These are phyloP conservation scores for Amphiprion ocellaris DNA, from an alignment of 2,113 vertebrate species.

Conservation along the genomic window DNA sequence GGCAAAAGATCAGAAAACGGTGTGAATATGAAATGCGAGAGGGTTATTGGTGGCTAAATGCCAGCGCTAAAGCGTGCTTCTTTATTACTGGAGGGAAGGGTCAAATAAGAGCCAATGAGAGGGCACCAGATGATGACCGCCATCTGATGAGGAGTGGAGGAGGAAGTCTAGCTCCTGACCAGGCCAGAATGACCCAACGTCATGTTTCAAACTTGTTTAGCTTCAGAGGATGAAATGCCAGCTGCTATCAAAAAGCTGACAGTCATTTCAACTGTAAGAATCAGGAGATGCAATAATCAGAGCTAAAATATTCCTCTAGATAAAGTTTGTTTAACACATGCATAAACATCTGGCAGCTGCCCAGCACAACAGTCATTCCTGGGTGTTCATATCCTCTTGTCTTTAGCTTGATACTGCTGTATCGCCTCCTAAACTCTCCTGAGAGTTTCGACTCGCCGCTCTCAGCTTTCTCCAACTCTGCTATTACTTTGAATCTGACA, in stretches of 20 bases:
- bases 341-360: constrained; percentile 48
- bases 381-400: too few species aligned
- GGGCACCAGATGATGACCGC: constrained; percentile 37
- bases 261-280: constrained; percentile 17
- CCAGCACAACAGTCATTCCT: neutral
- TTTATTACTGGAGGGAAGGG: constrained; percentile 37
- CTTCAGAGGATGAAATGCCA: constrained; percentile 37
- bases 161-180: constrained; percentile 26
- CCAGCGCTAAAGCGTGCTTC: constrained; percentile 20
- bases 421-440: too few species aligned
- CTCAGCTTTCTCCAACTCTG: too few species aligned
- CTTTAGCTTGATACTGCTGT: too few species aligned
- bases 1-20: constrained; percentile 36
- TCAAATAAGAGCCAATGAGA: constrained; percentile 34
- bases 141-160: constrained; percentile 25
- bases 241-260: constrained; percentile 31
- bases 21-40: constrained; percentile 17
- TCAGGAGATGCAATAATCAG: neutral
- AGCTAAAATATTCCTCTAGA: neutral
- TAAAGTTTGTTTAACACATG: neutral
- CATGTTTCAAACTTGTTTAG: constrained; percentile 36
- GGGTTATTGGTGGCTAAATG: constrained; percentile 33
- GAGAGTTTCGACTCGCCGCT: too few species aligned
- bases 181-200: constrained; percentile 23
- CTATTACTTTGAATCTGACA: too few species aligned